Evolutionary conservation across 2,888 invertebrate species (phyloP), one percentile per base, ranked within the genome.

Genomic region (Julus scanicus): DNA sequence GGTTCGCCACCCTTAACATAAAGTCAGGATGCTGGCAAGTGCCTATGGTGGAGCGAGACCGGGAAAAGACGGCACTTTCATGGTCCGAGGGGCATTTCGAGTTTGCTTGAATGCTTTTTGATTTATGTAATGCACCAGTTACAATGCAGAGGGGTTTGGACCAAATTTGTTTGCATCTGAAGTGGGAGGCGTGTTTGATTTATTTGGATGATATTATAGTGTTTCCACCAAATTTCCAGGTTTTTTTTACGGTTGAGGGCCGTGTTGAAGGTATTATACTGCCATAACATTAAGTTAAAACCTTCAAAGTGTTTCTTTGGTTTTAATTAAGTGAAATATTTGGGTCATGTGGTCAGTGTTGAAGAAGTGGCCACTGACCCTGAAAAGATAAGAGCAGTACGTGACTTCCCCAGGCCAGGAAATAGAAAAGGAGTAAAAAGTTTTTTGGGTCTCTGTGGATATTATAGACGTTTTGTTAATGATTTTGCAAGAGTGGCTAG

Each of bases 391-490:
- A 49, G 15, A 20, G n/a, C 57, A 0, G 87, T n/a, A 1, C n/a
- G 37, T 1, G n/a, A n/a, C n/a, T n/a, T n/a, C n/a, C n/a, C n/a
- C n/a, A n/a, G n/a, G n/a, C n/a, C n/a, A n/a, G n/a, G n/a, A n/a
- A n/a, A n/a, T n/a, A n/a, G n/a, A n/a, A n/a, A n/a, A n/a, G n/a
- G n/a, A n/a, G n/a, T n/a, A n/a, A n/a, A n/a, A n/a, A 48, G 17
- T 20, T 88, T 88, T 84, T 40, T 87, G 6, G 87, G 88, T 0
- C 40, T 87, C 1, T 57, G 20, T 20, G 49, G 53, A 13, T 88
- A 87, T 39, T 87, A 48, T n/a, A 40, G 84, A 17, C 9, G 87
- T 0, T 63, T 53, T 9, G 57, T 88, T 37, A 4, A 49, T 0
- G 11, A n/a, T 6, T 87, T 83, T 87, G 84, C 87, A n/a, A 13